Base-by-base conservation (phyloP, 2,113 vertebrate species). In the Romanogobio albipinnatus region DNA sequence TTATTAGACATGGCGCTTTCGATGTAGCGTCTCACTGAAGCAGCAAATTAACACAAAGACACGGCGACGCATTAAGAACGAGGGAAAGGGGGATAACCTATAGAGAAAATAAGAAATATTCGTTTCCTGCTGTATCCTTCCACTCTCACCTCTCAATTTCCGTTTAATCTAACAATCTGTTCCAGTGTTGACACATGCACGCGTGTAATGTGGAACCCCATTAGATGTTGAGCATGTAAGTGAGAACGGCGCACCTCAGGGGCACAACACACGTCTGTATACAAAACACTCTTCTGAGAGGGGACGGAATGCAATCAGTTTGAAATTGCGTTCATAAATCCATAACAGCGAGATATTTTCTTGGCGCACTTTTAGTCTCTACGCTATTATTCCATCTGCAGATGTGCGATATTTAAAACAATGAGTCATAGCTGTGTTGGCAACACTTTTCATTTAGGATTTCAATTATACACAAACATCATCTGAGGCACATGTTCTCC, bases 11-110 rank as follows among this genome's bases (percentile, higher is more conserved):
- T 61, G 89, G 92, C 91, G 91, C 92, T 92, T 92, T 90, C 91
- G 93, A 93, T 95, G 93, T 95, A 91, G 90, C 87, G 91, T 95
- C 93, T 94, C 94, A 94, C 91, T 94, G 95, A 94, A 95, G 94
- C 95, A 94, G 94, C 93, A 95, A 95, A 95, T 95, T 94, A 95
- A 95, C 94, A 94, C 61, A 89, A 91, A 90, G 91, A 88, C 92
- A 93, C 89, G 92, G 91, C 88, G 84, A 90, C 89, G 89, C 83
- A 90, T 91, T 79, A 92, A 90, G 84, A 53, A 78, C 86, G 82
- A 84, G 51, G 61, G 45, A 24, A 71, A 56, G 68, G 36, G 45
- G 59, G 66, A 68, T 70, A n/a, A n/a, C n/a, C n/a, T n/a, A 68
- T 70, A 5, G 33, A 39, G 64, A 24, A 29, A 17, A 78, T 47